phyloP scores from a whole-genome alignment of 2,113 vertebrate genomes.

The Deroptyus accipitrinus region DNA sequence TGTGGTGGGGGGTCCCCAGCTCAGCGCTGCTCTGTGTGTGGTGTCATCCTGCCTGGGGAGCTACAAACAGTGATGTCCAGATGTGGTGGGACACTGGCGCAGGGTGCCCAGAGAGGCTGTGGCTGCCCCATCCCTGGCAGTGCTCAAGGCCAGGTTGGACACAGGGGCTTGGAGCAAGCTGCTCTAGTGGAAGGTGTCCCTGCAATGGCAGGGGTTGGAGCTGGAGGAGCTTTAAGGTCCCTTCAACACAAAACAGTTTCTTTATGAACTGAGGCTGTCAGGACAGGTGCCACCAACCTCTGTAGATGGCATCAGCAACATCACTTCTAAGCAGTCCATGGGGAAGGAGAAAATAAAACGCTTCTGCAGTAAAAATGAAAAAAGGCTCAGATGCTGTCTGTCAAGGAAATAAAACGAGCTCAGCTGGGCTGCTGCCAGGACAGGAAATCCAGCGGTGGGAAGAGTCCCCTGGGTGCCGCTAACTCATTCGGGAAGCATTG shows the following conservation, averaged over 20 bases:
- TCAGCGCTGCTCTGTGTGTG: rapidly evolving
- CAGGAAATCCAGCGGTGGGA: background rate
- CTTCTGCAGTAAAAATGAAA: background rate
- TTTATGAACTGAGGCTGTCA: background rate
- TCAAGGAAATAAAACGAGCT: background rate
- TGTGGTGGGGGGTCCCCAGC: rapidly evolving
- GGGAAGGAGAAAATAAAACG: background rate
- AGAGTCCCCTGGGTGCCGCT: background rate
- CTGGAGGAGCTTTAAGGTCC: background rate
- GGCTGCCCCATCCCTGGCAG: background rate
- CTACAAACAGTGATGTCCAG: background rate
- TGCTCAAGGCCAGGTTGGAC: background rate
- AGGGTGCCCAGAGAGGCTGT: background rate
- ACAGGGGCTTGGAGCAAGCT: too few species aligned
- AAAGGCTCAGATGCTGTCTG: background rate
- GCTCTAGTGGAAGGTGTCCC: background rate
- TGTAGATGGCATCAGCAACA: background rate
- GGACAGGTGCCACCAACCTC: background rate
- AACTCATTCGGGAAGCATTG: constrained; percentile 9
- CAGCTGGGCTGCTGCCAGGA: background rate
- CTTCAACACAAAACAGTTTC: background rate
- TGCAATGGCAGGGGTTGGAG: background rate
- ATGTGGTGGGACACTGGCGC: background rate
- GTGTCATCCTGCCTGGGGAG: background rate
- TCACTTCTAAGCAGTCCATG: background rate